Evolutionary conservation across 2,113 vertebrate genomes (phyloP), one percentile per base, ranked within the genome.

Genomic region (Nothoprocta pentlandii): DNA sequence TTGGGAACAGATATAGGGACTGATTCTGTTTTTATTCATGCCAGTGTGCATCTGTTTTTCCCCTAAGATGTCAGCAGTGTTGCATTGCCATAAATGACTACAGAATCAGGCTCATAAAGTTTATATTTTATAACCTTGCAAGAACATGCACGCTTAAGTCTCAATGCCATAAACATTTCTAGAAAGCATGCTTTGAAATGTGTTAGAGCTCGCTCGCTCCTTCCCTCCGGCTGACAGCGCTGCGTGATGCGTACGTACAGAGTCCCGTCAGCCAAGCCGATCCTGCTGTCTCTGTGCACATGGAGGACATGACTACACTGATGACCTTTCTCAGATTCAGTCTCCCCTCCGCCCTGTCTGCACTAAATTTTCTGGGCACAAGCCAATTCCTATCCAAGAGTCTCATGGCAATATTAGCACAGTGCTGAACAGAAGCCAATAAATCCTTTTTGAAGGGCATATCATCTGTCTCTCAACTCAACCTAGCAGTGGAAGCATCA

Each of bases 41-140:
- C 4, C 62, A 71, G 8, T 0, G 0, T 39, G 16, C 12, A 22
- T 26, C n/a, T 71, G 8, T 16, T 86, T 77, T 69, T 5, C 1
- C 11, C 16, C 10, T 4, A 78, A 44, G 61, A 66, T 58, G 8
- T 83, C 30, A 66, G 25, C 12, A 59, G 34, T n/a, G 20, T 22
- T 70, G 28, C 30, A 49, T 17, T 47, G 32, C 12, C 42, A 54
- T 54, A 87, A 70, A 75, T n/a, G 25, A 49, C n/a, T 53, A 25
- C 28, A 89, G 44, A 80, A 81, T 84, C 25, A 62, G 77, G 26
- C 46, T 91, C 53, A 58, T 16, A 54, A 49, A 63, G 8, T 67
- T 78, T 63, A 2, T 30, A 41, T 78, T 89, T 92, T 62, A 76
- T 67, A 89, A 66, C 15, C 56, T 71, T 93, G 23, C 19, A 66